Base-by-base conservation (phyloP, 2,888 invertebrate genomes). In the Oxyscelio sp. region DNA sequence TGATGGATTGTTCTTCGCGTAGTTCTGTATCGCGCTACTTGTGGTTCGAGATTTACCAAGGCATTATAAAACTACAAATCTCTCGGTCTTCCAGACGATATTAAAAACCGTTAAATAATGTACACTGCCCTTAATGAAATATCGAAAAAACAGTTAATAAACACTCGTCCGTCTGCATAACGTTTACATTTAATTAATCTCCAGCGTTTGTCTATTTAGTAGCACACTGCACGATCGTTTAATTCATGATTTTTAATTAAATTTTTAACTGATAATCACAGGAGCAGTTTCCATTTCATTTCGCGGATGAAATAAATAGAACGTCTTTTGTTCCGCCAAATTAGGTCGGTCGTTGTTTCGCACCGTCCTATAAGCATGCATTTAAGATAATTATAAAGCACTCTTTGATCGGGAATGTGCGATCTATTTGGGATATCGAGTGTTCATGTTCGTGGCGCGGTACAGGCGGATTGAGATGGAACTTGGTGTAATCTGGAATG, bases 401-500 rank as follows among this genome's bases (percentile, higher is more conserved):
- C 17, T 19, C 15, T 45, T 54, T 48, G 65, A 34, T 8, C 45
- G 3, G 38, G 9, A 40, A 11, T 11, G 19, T 2, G 48, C 24
- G 54, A 78, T 68, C 68, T 68, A 24, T 77, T 77, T 50, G 61
- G 13, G 61, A 70, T 79, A 79, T 70, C 79, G 54, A 63, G 38
- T 38, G 63, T 56, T 27, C 21, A 56, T 71, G 71, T 79, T 63
- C 17, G 48, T 6, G 17, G 79, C 17, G 40, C 15, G 40, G n/a
- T 40, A 40, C 40, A 40, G n/a, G 3, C 56, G 56, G 58, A 71
- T 80, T 66, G 71, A 66, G 50, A 8, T 24, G 65, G 24, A 54
- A 73, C 50, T 65, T 40, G 40, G 34, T 74, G 80, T 80, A 80
- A 80, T 80, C 80, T 73, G 45, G 45, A 58, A 40, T 80, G 80